These are phyloP conservation scores for Pygoscelis antarcticus DNA, from an alignment of 2,113 vertebrate species.

Conservation along the genomic window DNA sequence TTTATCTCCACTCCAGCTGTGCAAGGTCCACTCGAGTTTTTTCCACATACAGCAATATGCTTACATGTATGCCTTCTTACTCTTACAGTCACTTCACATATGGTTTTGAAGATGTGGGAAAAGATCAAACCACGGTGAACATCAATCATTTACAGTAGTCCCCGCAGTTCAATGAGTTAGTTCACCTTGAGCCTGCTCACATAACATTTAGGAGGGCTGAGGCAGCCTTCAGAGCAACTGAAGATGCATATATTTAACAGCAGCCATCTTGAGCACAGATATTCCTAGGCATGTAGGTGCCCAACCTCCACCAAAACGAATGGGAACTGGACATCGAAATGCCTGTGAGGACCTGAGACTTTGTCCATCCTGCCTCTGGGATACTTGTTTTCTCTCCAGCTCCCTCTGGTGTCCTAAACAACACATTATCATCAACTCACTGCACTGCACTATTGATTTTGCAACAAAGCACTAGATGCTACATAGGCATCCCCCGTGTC, in stretches of 20 bases:
- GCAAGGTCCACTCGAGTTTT: background rate
- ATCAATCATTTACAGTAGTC: background rate
- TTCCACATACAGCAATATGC: background rate
- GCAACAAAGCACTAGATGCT: background rate
- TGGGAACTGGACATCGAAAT: background rate
- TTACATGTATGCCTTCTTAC: background rate
- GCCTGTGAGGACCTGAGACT: background rate
- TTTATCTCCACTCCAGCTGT: background rate
- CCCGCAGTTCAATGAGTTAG: background rate
- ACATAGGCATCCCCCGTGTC: fast-evolving
- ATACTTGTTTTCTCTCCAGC: background rate
- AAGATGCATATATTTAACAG: background rate
- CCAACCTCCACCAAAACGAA: fast-evolving
- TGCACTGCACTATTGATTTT: background rate
- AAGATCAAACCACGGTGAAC: background rate
- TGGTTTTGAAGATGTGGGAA: background rate
- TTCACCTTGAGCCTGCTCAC: background rate
- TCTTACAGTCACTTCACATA: background rate
- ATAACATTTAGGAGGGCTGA: background rate
- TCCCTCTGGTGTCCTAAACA: background rate
- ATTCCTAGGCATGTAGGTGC: background rate
- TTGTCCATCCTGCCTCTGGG: background rate
- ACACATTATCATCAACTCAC: background rate
- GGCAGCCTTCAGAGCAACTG: background rate
- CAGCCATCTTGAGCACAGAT: background rate